A percentile compares a stretch with the other conserved stretches of the same genome.
These are phyloP conservation scores for Aix galericulata DNA, from an alignment of 2,113 vertebrate species.

Conservation along the genomic window DNA sequence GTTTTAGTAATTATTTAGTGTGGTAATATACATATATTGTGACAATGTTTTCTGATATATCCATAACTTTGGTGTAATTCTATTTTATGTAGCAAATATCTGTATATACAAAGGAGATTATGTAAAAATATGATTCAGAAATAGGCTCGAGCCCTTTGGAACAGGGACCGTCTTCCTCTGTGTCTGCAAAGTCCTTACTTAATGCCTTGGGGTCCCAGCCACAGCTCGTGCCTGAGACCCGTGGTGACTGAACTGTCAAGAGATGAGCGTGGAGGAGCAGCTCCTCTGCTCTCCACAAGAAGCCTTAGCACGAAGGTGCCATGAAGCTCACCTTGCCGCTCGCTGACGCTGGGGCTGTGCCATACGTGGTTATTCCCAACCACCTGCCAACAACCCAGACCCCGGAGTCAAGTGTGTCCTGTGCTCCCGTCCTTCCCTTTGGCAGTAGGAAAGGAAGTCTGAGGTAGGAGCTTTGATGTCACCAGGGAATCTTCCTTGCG, in stretches of 20 bases:
- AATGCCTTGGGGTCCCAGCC: not conserved
- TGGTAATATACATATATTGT: constrained; percentile 53
- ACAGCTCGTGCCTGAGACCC: not conserved
- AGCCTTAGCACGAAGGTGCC: not conserved
- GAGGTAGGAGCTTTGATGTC: not conserved
- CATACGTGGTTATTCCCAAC: accelerated
- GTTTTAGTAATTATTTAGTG: constrained; percentile 57
- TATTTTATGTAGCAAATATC: constrained; percentile 62
- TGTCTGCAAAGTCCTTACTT: constrained; percentile 20
- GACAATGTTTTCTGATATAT: constrained; percentile 26
- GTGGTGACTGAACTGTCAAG: not conserved
- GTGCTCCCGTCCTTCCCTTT: not conserved
- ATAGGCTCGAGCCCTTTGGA: constrained; percentile 2
- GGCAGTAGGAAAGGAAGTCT: not conserved
- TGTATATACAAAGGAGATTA: constrained; percentile 54
- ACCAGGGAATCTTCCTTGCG: not conserved
- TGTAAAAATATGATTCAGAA: not conserved
- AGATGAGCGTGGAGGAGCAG: not conserved
- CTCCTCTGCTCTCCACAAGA: not conserved
- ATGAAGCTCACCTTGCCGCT: not conserved
- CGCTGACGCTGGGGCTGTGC: not conserved
- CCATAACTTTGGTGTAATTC: constrained; percentile 52
- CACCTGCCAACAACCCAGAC: not conserved
- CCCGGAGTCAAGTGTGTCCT: not conserved
- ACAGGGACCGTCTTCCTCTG: not conserved